Conservation (phyloP, 2,888 invertebrate genomes). For the Pachydiplax longipennis region DNA sequence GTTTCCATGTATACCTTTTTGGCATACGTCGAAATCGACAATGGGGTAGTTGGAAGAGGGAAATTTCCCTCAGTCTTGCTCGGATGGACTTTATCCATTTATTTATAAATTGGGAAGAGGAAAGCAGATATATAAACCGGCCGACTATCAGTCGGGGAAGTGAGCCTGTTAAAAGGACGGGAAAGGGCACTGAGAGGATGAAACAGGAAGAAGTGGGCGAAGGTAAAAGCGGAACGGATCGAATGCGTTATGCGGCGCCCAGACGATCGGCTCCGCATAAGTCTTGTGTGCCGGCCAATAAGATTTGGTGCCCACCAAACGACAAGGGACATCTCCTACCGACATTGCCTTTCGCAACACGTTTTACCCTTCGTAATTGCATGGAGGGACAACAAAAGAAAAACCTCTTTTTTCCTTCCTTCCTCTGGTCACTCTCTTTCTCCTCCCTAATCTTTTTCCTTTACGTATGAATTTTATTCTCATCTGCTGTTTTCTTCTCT, state of each 20-base stretch:
- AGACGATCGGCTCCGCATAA: neutral
- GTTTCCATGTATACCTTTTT: too few species aligned
- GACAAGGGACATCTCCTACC: neutral
- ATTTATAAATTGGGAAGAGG: too few species aligned
- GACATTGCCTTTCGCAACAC: neutral
- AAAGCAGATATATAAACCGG: too few species aligned
- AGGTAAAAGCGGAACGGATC: neutral
- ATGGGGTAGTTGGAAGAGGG: too few species aligned
- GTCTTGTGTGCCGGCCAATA: neutral
- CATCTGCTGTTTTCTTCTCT: neutral
- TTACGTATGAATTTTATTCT: neutral
- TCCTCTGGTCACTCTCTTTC: too few species aligned
- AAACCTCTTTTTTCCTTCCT: neutral
- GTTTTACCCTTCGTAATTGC: neutral
- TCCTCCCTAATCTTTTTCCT: neutral
- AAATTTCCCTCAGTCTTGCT: too few species aligned
- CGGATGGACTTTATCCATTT: too few species aligned
- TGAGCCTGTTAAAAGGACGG: too few species aligned
- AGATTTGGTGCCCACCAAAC: neutral
- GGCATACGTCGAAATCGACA: too few species aligned
- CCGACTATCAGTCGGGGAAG: too few species aligned
- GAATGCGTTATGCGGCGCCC: neutral
- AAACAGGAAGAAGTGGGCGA: neutral
- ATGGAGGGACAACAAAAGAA: neutral
- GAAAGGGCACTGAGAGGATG: neutral